Evolutionary conservation across 2,888 invertebrate species (phyloP).

Genomic region (Rotaria macrura): DNA sequence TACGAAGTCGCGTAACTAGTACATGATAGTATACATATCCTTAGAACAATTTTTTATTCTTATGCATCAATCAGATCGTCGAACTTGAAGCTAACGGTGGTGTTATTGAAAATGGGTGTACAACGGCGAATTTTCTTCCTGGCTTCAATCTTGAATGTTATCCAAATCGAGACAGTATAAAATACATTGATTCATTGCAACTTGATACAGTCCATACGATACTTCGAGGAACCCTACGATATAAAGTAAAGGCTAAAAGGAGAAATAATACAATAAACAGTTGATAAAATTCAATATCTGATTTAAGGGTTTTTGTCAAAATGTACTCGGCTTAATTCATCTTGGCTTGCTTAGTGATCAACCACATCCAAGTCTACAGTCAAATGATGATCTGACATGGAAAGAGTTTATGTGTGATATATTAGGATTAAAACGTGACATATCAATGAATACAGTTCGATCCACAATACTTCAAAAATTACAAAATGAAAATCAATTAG

Average conservation of each 20-base stretch:
- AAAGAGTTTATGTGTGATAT: conserved; percentile 73
- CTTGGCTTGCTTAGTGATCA: conserved; percentile 76
- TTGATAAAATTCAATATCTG: neutral
- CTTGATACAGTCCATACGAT: conserved; percentile 71
- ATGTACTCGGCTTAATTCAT: conserved; percentile 72
- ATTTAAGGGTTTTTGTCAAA: conserved; percentile 68
- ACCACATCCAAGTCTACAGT: conserved; percentile 78
- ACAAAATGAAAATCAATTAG: conserved; percentile 48
- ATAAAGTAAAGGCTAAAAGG: conserved; percentile 53
- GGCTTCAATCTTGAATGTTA: conserved; percentile 92
- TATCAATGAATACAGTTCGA: conserved; percentile 81
- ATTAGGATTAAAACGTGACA: conserved; percentile 65
- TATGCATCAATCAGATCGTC: conserved; percentile 59
- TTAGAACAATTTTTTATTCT: neutral
- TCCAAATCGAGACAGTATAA: conserved; percentile 86
- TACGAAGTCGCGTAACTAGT: too few species aligned
- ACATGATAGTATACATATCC: neutral
- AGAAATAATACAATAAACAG: neutral
- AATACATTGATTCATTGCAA: conserved; percentile 75
- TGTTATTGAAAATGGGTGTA: conserved; percentile 58
- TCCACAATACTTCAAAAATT: conserved; percentile 71
- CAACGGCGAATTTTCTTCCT: conserved; percentile 63
- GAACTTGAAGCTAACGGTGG: conserved; percentile 79
- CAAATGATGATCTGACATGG: conserved; percentile 90
- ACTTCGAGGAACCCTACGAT: conserved; percentile 82